A percentile compares a stretch with the other conserved stretches of the same genome.
phyloP scores from a whole-genome alignment of 2,113 vertebrate species.

The Notiomystis cincta region DNA sequence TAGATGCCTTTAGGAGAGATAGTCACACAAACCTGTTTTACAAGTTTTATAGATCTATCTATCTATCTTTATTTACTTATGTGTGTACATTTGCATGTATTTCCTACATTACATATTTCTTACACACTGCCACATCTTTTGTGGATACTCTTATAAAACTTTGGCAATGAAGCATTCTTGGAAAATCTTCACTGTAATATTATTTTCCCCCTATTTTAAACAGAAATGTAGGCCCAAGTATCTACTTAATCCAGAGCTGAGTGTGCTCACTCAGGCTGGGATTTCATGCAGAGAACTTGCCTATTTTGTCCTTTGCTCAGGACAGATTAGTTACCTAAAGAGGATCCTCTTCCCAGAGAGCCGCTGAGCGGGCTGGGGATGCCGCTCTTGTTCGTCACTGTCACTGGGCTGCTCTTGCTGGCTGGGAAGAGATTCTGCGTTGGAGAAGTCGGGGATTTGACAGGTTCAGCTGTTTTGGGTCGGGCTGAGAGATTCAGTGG shows the following conservation, averaged over 20 bases:
- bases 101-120: background rate
- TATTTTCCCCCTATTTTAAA: background rate
- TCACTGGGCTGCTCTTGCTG: slow-evolving; percentile 91
- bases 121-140: background rate
- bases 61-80: background rate
- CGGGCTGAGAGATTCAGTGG: slow-evolving; percentile 96
- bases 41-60: background rate
- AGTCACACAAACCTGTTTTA: background rate
- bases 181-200: background rate
- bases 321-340: slow-evolving; percentile 84
- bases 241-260: background rate
- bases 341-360: slow-evolving; percentile 87
- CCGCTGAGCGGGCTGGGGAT: slow-evolving; percentile 87
- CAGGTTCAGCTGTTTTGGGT: slow-evolving; percentile 91
- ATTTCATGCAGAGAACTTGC: background rate
- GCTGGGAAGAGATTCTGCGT: slow-evolving; percentile 89
- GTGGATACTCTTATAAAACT: background rate
- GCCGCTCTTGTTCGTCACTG: slow-evolving; percentile 83
- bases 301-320: background rate
- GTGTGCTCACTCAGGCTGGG: background rate
- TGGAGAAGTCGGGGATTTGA: slow-evolving; percentile 93
- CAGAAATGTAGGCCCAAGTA: background rate
- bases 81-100: background rate
- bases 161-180: background rate
- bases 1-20: background rate